Evolutionary conservation across 2,888 invertebrate species (phyloP).

Genomic region (Yponomeuta evonymella): DNA sequence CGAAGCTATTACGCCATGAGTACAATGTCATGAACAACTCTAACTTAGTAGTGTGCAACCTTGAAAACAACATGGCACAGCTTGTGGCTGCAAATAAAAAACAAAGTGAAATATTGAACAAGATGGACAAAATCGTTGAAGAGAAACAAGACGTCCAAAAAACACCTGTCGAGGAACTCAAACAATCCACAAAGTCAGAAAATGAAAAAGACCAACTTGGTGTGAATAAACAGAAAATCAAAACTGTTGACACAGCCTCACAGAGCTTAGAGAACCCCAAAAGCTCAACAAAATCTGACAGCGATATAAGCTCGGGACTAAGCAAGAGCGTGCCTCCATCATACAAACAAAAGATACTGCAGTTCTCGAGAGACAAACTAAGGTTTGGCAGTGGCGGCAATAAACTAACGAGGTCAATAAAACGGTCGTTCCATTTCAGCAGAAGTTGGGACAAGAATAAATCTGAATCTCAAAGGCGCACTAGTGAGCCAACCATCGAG

Average conservation of each 20-base stretch:
- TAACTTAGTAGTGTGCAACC: conserved; percentile 66
- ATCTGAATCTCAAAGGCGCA: conserved; percentile 53
- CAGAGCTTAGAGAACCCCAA: conserved; percentile 66
- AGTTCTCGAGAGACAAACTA: conserved; percentile 68
- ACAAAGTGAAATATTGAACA: conserved; percentile 45
- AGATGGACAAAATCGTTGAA: conserved; percentile 68
- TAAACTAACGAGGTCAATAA: conserved; percentile 64
- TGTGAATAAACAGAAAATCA: conserved; percentile 48
- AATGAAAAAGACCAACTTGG: conserved; percentile 24
- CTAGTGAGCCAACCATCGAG: conserved; percentile 63
- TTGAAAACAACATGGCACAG: conserved; percentile 70
- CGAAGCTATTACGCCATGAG: conserved; percentile 63
- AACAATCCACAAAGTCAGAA: conserved; percentile 17
- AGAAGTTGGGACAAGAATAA: conserved; percentile 68
- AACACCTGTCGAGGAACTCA: conserved; percentile 29
- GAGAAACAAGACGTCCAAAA: conserved; percentile 49
- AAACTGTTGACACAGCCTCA: conserved; percentile 59
- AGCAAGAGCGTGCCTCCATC: conserved; percentile 73
- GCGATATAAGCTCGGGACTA: conserved; percentile 58
- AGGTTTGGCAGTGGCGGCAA: conserved; percentile 68
- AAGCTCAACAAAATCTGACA: conserved; percentile 60
- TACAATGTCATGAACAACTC: conserved; percentile 69
- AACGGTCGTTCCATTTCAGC: conserved; percentile 67
- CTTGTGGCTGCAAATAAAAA: conserved; percentile 57
- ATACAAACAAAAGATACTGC: conserved; percentile 67